phyloP scores from a whole-genome alignment of 2,113 vertebrate genomes.

The Blennius ocellaris region DNA sequence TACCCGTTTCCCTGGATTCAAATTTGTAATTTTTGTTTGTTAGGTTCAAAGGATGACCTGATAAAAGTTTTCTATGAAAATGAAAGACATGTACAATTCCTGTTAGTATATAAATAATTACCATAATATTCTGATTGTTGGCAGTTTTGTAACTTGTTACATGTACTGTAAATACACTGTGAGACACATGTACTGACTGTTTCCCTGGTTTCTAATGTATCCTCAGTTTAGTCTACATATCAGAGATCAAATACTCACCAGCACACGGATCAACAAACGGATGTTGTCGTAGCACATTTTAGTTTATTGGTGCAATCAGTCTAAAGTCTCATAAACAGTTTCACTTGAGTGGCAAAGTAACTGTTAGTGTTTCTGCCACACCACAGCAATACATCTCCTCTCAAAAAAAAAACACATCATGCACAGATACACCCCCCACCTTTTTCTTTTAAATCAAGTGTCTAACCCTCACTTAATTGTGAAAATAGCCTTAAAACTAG shows the following conservation, averaged over 20 bases:
- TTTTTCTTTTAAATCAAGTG: too few relatives aligned
- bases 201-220: slow-evolving; percentile 8
- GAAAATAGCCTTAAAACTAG: too few relatives aligned
- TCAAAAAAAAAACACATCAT: background rate
- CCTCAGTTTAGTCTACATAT: slow-evolving; percentile 45
- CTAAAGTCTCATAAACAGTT: slow-evolving; percentile 47
- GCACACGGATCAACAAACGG: slow-evolving; percentile 52
- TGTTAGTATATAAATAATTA: too few relatives aligned
- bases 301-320: slow-evolving; percentile 62
- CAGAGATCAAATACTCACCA: slow-evolving; percentile 44
- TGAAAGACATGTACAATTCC: too few relatives aligned
- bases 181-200: slow-evolving; percentile 19
- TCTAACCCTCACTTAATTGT: too few relatives aligned
- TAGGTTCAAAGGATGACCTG: too few relatives aligned
- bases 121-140: too few relatives aligned
- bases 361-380: slow-evolving; percentile 46
- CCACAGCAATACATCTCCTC: slow-evolving; percentile 8
- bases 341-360: slow-evolving; percentile 40
- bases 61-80: too few relatives aligned
- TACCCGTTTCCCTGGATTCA: too few relatives aligned
- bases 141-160: too few relatives aligned
- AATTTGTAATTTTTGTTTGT: too few relatives aligned
- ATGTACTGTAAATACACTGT: slow-evolving; percentile 16
- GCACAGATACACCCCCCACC: slow-evolving; percentile 21
- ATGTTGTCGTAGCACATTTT: slow-evolving; percentile 62